These are phyloP conservation scores for Phoebastria nigripes DNA, from an alignment of 2,797 vertebrate genomes.

Conservation along the genomic window DNA sequence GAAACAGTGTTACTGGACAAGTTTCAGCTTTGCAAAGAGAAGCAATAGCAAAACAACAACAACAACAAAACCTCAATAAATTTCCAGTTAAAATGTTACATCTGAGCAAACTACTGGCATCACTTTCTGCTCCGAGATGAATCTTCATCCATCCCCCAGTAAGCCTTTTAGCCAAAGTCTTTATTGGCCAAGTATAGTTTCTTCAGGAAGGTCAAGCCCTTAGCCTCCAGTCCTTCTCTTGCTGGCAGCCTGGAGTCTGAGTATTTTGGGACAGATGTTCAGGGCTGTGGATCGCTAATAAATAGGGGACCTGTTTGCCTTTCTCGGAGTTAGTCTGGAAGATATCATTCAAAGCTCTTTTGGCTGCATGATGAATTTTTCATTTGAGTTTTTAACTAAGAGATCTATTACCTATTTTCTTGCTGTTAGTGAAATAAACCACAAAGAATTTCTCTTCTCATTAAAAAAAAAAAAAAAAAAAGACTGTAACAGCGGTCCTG, in stretches of 20 bases:
- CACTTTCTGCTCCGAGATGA: not conserved
- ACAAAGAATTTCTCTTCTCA: not conserved
- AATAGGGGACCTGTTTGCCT: not conserved
- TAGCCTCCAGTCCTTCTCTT: not conserved
- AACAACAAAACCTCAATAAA: not conserved
- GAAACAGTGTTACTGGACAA: not conserved
- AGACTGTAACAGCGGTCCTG: not conserved
- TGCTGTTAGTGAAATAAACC: not conserved
- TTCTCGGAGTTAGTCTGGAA: not conserved
- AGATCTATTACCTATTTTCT: not conserved
- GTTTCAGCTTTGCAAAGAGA: not conserved
- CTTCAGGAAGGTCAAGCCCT: constrained; percentile 18
- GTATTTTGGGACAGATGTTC: constrained; percentile 10
- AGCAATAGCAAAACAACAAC: not conserved
- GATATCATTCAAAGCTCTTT: not conserved
- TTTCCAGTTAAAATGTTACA: not conserved
- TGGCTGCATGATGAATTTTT: not conserved
- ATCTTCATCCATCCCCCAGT: not conserved
- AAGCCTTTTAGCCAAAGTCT: not conserved
- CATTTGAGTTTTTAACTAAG: not conserved
- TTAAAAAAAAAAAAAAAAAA: not conserved
- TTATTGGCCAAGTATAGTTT: not conserved
- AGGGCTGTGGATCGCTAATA: not conserved
- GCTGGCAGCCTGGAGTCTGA: constrained; percentile 3
- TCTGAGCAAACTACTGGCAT: not conserved